Conservation (phyloP, 2,888 invertebrate genomes). For the Leucania comma region DNA sequence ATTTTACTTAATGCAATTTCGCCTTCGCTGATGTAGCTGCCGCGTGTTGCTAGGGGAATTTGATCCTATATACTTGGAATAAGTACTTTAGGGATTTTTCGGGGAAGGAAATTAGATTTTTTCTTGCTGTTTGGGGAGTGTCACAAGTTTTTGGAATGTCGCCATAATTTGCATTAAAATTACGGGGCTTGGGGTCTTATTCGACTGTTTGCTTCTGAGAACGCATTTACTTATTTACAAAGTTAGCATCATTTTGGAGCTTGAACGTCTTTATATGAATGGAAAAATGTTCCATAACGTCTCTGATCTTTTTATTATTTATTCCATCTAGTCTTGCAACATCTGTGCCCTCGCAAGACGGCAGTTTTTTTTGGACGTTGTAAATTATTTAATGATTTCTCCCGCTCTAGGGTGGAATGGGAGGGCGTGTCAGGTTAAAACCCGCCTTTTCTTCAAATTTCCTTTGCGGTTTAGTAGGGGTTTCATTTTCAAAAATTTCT, state of each 20-base stretch:
- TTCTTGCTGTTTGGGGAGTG: constrained; percentile 45
- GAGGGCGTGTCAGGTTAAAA: too few species aligned
- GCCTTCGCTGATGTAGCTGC: constrained; percentile 47
- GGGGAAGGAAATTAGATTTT: constrained; percentile 59
- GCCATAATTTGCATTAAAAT: constrained; percentile 51
- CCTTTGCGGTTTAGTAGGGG: too few species aligned
- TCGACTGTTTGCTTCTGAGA: constrained; percentile 8
- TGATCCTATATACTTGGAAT: constrained; percentile 53
- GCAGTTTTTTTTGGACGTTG: constrained; percentile 15
- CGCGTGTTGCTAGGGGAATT: constrained; percentile 53
- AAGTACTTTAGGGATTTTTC: constrained; percentile 55
- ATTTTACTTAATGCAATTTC: constrained; percentile 60
- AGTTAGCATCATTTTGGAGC: not conserved
- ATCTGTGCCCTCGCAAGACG: constrained; percentile 38
- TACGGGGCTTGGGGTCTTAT: constrained; percentile 20
- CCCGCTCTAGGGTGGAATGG: too few species aligned
- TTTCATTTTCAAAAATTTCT: too few species aligned
- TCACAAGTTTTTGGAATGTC: constrained; percentile 45
- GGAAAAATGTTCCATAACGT: constrained; percentile 3
- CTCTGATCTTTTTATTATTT: constrained; percentile 15
- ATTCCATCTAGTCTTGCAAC: constrained; percentile 24
- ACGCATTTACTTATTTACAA: constrained; percentile 7
- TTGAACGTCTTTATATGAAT: not conserved
- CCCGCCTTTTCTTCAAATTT: too few species aligned
- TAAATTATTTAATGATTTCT: too few species aligned